Evolutionary conservation across 2,113 vertebrate genomes (phyloP), one percentile per base, ranked within the genome.

Genomic region (Maccullochella peelii): DNA sequence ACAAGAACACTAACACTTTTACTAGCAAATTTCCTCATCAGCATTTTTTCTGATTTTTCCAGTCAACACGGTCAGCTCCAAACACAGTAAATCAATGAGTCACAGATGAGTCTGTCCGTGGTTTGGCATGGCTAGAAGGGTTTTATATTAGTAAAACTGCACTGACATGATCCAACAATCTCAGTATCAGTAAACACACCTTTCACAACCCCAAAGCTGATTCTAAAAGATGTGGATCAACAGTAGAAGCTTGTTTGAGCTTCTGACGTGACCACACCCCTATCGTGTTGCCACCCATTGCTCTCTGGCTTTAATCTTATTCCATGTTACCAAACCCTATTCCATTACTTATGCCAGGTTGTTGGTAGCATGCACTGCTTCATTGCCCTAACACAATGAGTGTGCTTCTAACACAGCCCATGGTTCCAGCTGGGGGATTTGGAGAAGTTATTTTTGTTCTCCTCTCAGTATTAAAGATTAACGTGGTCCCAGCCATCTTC

Each of bases 391-490:
- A 47, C 14, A 74, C 74, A 82, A 68, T 74, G 49, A 44, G 27
- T 74, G n/a, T 75, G 72, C 59, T 85, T 86, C 80, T 67, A 83
- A 73, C 73, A 23, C 55, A 63, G 58, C 58, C 77, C 4, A 0
- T n/a, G 36, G 63, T 38, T 86, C 42, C 73, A 86, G 30, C 84
- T 52, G 25, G 57, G 62, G 80, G 88, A 90, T 88, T 81, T 69
- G 23, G 20, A 86, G 44, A 75, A 73, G 87, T 92, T 94, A 93
- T 94, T 94, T 95, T 86, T 82, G 80, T 88, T 82, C 79, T 80
- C 66, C 83, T 88, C 82, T 84, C 82, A 82, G 73, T 85, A 93
- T 94, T 63, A 93, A 93, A 95, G 82, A 93, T 96, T 93, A 91
- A 94, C 74, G 16, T n/a, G 40, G 79, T 67, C 87, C 88, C 91